Evolutionary conservation across 2,797 vertebrate species (phyloP), one percentile per base, ranked within the genome.

Genomic region (Limnodromus scolopaceus): DNA sequence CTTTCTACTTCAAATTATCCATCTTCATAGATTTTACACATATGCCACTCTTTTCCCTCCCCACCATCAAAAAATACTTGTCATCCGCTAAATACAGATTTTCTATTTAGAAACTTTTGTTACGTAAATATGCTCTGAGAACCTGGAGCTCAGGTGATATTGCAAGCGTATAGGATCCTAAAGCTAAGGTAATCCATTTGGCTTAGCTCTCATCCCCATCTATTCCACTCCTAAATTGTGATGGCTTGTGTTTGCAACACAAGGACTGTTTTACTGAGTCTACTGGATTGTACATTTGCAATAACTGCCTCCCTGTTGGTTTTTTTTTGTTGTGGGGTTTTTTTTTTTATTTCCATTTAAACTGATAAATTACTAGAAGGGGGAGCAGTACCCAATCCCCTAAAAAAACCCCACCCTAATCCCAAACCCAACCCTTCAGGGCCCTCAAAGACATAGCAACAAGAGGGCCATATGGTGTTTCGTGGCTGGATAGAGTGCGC

Each of bases 131-230:
- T 90, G 92, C 91, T 94, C 97, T 95, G 95, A 96, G 91, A 95
- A 98, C 97, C 91, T 91, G 94, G 85, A 95, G 90, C 84, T 94
- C 97, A 97, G 96, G 96, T 96, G 95, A 92, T 94, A 96, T 84
- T 89, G 95, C 78, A 97, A 97, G 96, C 97, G 96, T 97, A 98
- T 51, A 94, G 84, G 75, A 97, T 93, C 87, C 97, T 98, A 98
- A 97, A 98, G 97, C 97, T 98, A 98, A 96, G 96, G 96, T 93
- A 97, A 94, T 94, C 96, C 95, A 94, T 98, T 98, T 98, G 98
- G 97, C 98, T 98, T 98, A 97, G 97, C 96, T 98, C 96, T 96
- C 93, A 96, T 96, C 94, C 96, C 96, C 96, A 96, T 95, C 94
- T 96, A 95, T 54, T 92, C 91, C 96, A 96, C 96, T 96, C 96